A percentile compares a stretch with the other conserved stretches of the same genome.
These are phyloP conservation scores for Chrysemys picta DNA, from an alignment of 2,113 vertebrate genomes.

Conservation along the genomic window DNA sequence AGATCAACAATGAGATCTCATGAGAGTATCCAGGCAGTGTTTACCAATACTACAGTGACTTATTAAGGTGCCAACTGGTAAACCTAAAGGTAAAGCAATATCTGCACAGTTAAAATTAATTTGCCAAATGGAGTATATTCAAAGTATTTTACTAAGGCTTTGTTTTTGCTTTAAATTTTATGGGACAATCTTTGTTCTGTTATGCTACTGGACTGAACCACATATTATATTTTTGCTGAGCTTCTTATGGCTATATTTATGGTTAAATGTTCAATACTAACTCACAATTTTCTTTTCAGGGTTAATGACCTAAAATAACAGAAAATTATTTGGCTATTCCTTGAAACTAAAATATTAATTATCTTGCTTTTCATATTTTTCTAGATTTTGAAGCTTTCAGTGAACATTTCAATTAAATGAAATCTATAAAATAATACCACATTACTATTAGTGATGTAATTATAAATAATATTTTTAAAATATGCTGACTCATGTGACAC, in stretches of 20 bases:
- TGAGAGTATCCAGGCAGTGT: background rate
- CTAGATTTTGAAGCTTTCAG: background rate
- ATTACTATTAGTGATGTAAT: background rate
- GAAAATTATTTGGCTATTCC: background rate
- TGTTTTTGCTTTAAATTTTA: background rate
- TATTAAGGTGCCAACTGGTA: background rate
- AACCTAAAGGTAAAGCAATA: background rate
- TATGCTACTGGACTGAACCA: background rate
- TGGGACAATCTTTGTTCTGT: background rate
- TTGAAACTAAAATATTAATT: background rate
- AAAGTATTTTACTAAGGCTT: background rate
- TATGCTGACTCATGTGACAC: slow-evolving; percentile 23
- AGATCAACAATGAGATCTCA: background rate
- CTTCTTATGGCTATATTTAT: background rate
- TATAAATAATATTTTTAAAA: background rate
- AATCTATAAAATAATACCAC: background rate
- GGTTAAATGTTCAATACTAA: background rate
- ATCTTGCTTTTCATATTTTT: background rate
- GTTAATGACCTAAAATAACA: background rate
- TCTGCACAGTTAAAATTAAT: background rate
- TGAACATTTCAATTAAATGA: background rate
- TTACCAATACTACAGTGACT: background rate
- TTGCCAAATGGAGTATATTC: background rate
- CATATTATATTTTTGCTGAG: background rate
- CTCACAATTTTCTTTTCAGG: background rate